These are phyloP conservation scores for Uria aalge DNA, from an alignment of 2,113 vertebrate genomes.

Conservation along the genomic window DNA sequence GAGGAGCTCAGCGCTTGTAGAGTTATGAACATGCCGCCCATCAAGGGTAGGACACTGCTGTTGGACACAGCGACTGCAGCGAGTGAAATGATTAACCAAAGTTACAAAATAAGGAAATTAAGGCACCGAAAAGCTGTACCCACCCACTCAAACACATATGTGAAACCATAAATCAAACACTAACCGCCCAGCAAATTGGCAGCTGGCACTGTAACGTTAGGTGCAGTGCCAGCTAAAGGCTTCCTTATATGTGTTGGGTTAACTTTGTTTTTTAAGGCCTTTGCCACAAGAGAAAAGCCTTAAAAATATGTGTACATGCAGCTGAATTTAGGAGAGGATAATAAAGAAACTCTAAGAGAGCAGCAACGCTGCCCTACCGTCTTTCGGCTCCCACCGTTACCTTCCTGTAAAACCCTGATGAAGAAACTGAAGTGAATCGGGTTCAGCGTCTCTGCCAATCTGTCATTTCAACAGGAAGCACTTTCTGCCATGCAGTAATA, in stretches of 20 bases:
- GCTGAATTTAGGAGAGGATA: neutral
- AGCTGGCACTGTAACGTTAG: conserved; percentile 4
- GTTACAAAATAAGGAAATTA: conserved; percentile 56
- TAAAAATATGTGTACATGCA: conserved; percentile 40
- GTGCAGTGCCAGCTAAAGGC: conserved; percentile 38
- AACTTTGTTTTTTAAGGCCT: conserved; percentile 41
- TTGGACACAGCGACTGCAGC: neutral
- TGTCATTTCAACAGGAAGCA: conserved; percentile 17
- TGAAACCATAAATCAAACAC: conserved; percentile 70
- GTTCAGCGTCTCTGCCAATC: neutral
- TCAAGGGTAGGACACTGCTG: neutral
- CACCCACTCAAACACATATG: conserved; percentile 60
- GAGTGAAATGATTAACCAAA: conserved; percentile 12
- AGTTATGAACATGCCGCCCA: neutral
- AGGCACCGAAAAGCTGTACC: conserved; percentile 44
- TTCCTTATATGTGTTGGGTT: conserved; percentile 16
- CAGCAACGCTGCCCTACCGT: fast-evolving
- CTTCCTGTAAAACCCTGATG: neutral
- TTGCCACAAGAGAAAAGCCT: conserved; percentile 39
- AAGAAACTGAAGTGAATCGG: neutral
- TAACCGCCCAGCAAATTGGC: conserved; percentile 62
- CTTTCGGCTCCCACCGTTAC: neutral
- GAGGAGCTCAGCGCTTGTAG: neutral
- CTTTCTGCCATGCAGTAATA: conserved; percentile 1
- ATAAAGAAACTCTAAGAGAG: neutral